Conservation (phyloP, 2,113 vertebrate species). For the Osmerus eperlanus region DNA sequence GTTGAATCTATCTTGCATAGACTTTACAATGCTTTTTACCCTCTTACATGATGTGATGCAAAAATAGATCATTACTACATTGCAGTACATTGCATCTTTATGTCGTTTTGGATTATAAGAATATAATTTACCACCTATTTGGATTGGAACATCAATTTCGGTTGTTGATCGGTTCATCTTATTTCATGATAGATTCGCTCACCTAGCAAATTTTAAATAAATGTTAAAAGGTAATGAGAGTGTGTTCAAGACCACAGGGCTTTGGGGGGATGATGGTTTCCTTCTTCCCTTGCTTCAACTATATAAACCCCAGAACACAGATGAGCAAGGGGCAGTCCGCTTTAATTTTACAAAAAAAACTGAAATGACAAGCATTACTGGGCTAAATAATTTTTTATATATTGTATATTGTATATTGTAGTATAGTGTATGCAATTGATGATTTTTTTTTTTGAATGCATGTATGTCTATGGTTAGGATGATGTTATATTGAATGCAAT, state of each 20-base stretch:
- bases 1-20: too few species aligned
- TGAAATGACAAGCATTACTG: background rate
- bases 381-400: background rate
- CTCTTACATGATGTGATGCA: too few species aligned
- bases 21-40: too few species aligned
- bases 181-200: background rate
- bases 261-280: background rate
- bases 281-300: background rate
- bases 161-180: background rate
- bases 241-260: background rate
- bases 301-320: background rate
- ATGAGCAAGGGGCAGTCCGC: too few species aligned
- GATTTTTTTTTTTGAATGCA: too few species aligned
- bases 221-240: background rate
- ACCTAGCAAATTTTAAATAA: background rate
- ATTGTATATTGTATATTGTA: too few species aligned
- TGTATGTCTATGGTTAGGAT: background rate
- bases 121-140: too few species aligned
- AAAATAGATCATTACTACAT: too few species aligned
- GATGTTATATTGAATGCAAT: background rate
- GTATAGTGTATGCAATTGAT: too few species aligned
- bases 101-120: too few species aligned
- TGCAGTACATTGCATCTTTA: too few species aligned
- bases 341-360: background rate
- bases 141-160: too few species aligned